These are phyloP conservation scores for Todus mexicanus DNA, from an alignment of 2,797 vertebrate genomes.

Conservation along the genomic window DNA sequence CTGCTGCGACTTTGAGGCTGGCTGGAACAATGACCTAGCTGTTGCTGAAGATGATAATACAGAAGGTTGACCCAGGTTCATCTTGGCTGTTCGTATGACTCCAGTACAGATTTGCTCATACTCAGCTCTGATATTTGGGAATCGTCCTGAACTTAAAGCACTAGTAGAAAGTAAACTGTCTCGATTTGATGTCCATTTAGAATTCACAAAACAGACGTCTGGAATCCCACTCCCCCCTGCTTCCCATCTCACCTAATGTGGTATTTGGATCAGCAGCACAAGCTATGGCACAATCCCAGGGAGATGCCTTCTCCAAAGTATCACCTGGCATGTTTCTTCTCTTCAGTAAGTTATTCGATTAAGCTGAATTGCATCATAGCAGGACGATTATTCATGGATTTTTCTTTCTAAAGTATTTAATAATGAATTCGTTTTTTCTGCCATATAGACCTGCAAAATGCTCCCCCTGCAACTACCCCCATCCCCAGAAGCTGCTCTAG, in stretches of 20 bases:
- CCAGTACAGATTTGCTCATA: not conserved
- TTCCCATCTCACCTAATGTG: fast-evolving
- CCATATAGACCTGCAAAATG: not conserved
- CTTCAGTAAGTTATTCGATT: not conserved
- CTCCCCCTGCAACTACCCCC: not conserved
- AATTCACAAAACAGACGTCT: not conserved
- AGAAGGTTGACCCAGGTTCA: not conserved
- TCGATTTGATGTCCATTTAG: not conserved
- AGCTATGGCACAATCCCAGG: not conserved
- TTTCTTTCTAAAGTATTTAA: not conserved
- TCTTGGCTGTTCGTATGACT: not conserved
- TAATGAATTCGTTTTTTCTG: not conserved
- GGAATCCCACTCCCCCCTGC: not conserved
- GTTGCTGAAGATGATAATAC: not conserved
- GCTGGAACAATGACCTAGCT: not conserved
- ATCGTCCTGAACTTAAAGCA: not conserved
- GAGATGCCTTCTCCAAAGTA: not conserved
- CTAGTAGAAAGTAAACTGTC: not conserved
- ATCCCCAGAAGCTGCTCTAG: not conserved
- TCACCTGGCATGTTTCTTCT: not conserved
- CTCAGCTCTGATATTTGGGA: not conserved
- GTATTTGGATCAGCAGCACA: not conserved
- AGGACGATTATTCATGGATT: not conserved
- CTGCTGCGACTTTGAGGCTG: not conserved
- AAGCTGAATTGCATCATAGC: not conserved